phyloP scores from a whole-genome alignment of 2,797 vertebrate species.

The Mionectes olivaceus region DNA sequence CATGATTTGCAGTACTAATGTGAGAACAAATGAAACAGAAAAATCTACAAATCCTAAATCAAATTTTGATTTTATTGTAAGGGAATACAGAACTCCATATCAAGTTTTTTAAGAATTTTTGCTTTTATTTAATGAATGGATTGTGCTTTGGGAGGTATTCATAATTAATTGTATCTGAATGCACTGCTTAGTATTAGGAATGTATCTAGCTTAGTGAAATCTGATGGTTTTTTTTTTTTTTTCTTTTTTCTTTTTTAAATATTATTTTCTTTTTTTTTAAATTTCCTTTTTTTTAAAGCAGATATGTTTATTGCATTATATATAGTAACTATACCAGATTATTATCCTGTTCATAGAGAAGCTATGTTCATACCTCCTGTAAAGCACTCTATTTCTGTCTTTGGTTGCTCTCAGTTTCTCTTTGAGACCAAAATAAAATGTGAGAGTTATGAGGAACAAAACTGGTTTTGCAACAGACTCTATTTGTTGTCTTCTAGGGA shows the following conservation, averaged over 20 bases:
- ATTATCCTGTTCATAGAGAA: neutral
- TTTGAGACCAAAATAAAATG: neutral
- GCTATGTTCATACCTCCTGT: neutral
- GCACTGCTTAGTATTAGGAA: neutral
- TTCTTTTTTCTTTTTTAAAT: neutral
- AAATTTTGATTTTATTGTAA: neutral
- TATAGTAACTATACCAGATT: neutral
- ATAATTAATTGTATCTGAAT: neutral
- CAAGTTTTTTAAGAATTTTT: neutral
- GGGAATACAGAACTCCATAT: neutral
- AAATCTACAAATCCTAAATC: neutral
- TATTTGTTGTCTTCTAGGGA: neutral
- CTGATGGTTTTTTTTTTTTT: fast-evolving
- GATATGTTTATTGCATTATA: neutral
- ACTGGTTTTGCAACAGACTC: neutral
- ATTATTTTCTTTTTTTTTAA: neutral
- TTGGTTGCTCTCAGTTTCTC: neutral
- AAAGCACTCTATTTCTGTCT: neutral
- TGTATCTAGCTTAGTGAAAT: neutral
- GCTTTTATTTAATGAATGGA: neutral
- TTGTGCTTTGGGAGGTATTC: neutral
- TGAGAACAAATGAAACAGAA: neutral
- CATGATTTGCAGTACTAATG: neutral
- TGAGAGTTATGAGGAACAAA: neutral
- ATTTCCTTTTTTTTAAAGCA: neutral